Conservation (phyloP, 2,888 invertebrate genomes). For the Alcis repandata region DNA sequence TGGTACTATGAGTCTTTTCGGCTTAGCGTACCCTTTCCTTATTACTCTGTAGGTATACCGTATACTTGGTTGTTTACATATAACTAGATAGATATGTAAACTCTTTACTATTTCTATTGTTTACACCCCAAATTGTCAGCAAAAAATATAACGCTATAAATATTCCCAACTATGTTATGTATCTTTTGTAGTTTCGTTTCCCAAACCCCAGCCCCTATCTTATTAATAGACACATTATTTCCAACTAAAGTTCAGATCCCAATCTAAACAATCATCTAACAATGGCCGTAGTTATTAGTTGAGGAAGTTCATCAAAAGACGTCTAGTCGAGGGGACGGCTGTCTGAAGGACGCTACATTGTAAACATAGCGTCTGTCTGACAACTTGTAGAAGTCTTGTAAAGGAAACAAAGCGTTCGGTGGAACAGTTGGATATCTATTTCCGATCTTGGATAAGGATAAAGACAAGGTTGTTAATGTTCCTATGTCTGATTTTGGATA, state of each 20-base stretch:
- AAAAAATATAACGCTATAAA: no score
- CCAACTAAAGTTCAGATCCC: slow-evolving; percentile 21
- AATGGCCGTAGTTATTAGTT: slow-evolving; percentile 34
- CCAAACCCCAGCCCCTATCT: neutral
- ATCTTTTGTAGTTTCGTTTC: neutral
- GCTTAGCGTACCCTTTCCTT: no score
- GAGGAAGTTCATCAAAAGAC: slow-evolving; percentile 29
- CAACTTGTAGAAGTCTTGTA: slow-evolving; percentile 6
- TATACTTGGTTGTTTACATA: no score
- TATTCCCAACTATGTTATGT: no score
- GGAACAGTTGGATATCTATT: neutral
- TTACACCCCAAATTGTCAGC: no score
- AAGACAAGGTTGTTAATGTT: no score
- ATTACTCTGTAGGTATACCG: no score
- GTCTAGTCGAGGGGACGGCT: slow-evolving; percentile 22
- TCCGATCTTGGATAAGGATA: neutral
- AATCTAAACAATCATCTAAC: slow-evolving; percentile 34
- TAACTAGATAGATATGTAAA: no score
- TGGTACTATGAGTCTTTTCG: no score
- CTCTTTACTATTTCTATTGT: no score
- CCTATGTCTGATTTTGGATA: no score
- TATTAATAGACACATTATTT: slow-evolving; percentile 20
- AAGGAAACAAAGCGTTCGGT: neutral
- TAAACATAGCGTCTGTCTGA: slow-evolving; percentile 12
- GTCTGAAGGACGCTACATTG: slow-evolving; percentile 14